These are phyloP conservation scores for Tricholaema leucomelas DNA, from an alignment of 2,113 vertebrate genomes.

Conservation along the genomic window DNA sequence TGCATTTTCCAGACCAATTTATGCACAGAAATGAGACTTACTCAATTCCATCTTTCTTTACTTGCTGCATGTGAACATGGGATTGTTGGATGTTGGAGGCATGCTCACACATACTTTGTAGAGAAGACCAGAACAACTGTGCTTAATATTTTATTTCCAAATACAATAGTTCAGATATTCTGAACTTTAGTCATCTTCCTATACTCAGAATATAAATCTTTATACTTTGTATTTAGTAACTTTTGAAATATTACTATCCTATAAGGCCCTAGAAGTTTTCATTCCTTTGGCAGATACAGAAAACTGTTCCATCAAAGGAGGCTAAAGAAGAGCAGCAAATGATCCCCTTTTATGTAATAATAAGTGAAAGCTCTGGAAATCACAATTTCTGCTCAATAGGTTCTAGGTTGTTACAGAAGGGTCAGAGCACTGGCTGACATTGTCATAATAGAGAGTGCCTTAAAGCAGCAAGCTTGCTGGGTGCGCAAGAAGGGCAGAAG, in stretches of 20 bases:
- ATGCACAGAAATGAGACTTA: background rate
- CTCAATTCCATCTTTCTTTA: background rate
- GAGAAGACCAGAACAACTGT: background rate
- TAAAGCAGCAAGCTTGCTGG: background rate
- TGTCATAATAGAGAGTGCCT: background rate
- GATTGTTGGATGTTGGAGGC: background rate
- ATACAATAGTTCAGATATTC: background rate
- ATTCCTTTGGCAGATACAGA: background rate
- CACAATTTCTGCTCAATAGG: background rate
- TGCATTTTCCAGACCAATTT: background rate
- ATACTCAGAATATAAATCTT: background rate
- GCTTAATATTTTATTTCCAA: background rate
- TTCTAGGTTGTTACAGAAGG: background rate
- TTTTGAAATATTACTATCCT: background rate
- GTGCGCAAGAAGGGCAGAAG: background rate
- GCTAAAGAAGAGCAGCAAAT: background rate
- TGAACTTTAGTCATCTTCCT: background rate
- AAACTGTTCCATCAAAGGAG: background rate
- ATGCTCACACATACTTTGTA: background rate
- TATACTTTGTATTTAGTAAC: background rate
- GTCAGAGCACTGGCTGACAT: background rate
- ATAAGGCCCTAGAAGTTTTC: background rate
- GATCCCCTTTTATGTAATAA: background rate
- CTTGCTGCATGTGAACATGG: background rate
- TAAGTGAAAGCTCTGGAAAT: background rate